Conservation (phyloP, 2,797 vertebrate genomes). For the Oryzias sinensis region DNA sequence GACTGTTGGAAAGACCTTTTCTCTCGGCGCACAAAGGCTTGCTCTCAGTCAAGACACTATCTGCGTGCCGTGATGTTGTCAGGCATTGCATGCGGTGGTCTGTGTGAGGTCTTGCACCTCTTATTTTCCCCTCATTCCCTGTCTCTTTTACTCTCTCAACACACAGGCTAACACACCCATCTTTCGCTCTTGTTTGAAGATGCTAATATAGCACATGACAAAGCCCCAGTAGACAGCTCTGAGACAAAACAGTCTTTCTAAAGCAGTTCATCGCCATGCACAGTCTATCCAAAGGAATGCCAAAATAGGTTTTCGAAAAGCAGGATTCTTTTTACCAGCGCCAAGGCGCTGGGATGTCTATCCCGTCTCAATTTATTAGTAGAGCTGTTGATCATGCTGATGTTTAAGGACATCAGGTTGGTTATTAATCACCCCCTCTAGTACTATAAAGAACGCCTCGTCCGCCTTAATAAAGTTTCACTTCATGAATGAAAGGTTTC, state of each 20-base stretch:
- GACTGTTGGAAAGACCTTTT: slow-evolving; percentile 65
- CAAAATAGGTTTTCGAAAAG: slow-evolving; percentile 47
- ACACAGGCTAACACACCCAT: slow-evolving; percentile 25
- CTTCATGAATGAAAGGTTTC: slow-evolving; percentile 18
- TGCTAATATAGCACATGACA: slow-evolving; percentile 68
- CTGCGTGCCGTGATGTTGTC: slow-evolving; percentile 41
- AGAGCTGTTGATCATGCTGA: slow-evolving; percentile 48
- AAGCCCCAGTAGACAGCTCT: slow-evolving; percentile 56
- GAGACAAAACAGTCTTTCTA: slow-evolving; percentile 63
- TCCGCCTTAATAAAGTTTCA: slow-evolving; percentile 39
- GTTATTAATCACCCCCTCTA: slow-evolving; percentile 53
- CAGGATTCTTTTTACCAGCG: slow-evolving; percentile 35
- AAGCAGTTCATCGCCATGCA: slow-evolving; percentile 67
- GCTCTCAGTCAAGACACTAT: slow-evolving; percentile 71
- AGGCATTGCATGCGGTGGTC: slow-evolving; percentile 41
- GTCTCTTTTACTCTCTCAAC: slow-evolving; percentile 21
- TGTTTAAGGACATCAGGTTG: slow-evolving; percentile 48
- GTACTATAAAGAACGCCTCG: slow-evolving; percentile 29
- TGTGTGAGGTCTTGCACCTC: slow-evolving; percentile 17
- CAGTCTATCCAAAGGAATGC: slow-evolving; percentile 45
- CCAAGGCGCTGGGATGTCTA: slow-evolving; percentile 50
- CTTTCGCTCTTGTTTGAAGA: slow-evolving; percentile 61
- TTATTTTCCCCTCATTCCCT: slow-evolving; percentile 26
- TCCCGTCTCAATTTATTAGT: slow-evolving; percentile 65
- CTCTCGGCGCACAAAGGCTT: slow-evolving; percentile 69